Base-by-base conservation (phyloP, 1,140 invertebrate genomes). In the Babylonia areolata region DNA sequence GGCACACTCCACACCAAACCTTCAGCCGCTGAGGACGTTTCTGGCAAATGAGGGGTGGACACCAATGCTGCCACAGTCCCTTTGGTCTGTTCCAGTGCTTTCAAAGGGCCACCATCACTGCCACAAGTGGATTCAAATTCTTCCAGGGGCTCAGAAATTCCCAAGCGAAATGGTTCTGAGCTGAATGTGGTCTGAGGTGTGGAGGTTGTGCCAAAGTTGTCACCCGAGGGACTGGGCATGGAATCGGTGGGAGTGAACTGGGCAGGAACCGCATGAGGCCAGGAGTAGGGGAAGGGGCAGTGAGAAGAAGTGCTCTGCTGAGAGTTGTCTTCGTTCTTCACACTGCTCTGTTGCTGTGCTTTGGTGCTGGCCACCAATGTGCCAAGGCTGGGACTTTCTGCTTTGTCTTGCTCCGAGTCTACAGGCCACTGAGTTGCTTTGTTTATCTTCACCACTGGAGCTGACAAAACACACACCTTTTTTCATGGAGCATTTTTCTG, bases 401-500 rank as follows among this genome's bases (percentile, higher is more conserved):
- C 23, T 28, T 23, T 64, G 58, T 64, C 20, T 20, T 51, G 17
- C 12, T n/a, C 23, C 28, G 58, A 28, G 5, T 64, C 58, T 23
- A 64, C 58, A 1, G 75, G 33, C 37, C 75, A 77, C 37, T 77
- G 75, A 0, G 75, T 77, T 35, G 75, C 75, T 40, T 77, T 77
- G 75, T 77, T 77, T 15, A 77, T 40, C 37, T 77, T 77, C 35
- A 39, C 20, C 73, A 42, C 75, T 77, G 75, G 31, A 73, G 31
- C 35, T 73, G 35, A 73, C 12, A 35, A 35, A 9, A 73, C 31
- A 33, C 11, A 73, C 64, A 69, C 28, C 6, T 6, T 31, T 69
- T 69, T 69, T 31, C 12, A 31, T 69, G 31, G 11, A 69, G 64
- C 9, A 69, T 11, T 69, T 69, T 69, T 69, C n/a, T n/a, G n/a